Percentiles rank a stretch among this genome's conserved stretches.
These are phyloP conservation scores for Oncorhynchus gorbuscha DNA, from an alignment of 2,113 vertebrate species.

Conservation along the genomic window DNA sequence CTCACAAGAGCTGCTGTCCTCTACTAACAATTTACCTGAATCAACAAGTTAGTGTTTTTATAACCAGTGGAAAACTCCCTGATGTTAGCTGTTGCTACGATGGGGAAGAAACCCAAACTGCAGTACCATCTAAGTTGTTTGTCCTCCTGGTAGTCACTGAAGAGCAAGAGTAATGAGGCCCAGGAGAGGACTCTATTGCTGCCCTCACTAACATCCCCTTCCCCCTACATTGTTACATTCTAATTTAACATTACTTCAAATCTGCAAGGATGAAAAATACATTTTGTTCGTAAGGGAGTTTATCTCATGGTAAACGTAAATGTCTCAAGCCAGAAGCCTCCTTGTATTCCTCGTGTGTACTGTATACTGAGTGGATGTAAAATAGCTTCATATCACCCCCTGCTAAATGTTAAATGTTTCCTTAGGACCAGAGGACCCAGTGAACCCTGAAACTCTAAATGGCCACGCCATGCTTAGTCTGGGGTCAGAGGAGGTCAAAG, in stretches of 20 bases:
- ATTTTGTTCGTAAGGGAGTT: no score
- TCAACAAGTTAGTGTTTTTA: neutral
- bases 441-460: constrained; percentile 89
- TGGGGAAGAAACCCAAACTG: neutral
- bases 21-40: neutral
- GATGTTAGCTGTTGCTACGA: neutral
- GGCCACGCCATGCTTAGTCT: constrained; percentile 85
- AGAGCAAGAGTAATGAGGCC: no score
- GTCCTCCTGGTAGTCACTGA: neutral
- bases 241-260: no score
- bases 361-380: neutral
- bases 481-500: constrained; percentile 81
- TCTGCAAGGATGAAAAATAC: no score
- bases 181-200: no score
- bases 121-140: neutral
- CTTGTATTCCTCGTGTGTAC: no score
- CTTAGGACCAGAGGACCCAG: constrained; percentile 68
- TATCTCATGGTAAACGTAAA: no score
- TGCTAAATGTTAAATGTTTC: neutral
- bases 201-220: no score
- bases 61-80: neutral
- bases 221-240: no score
- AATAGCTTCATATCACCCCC: neutral
- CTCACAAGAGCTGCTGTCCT: neutral
- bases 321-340: no score